Percentiles rank a stretch among this genome's conserved stretches.
These are phyloP conservation scores for Pristionchus pacificus DNA, from an alignment of 1,140 invertebrate species.

Conservation along the genomic window DNA sequence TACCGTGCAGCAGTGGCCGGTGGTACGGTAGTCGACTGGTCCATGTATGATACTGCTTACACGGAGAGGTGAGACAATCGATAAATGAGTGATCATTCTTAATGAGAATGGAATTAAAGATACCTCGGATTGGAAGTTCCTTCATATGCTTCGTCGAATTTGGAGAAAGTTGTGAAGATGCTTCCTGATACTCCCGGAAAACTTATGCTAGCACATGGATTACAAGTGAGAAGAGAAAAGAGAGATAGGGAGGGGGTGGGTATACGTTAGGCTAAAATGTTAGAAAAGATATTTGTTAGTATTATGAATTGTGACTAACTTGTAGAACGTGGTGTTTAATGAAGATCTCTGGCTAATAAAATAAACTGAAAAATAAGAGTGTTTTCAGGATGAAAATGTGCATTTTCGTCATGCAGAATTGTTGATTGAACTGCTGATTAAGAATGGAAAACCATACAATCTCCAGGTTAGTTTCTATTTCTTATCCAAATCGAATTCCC, in stretches of 20 bases:
- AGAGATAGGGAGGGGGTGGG: not conserved
- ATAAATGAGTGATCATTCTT: conserved; percentile 76
- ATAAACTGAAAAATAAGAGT: no score
- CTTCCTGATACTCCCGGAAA: conserved; percentile 73
- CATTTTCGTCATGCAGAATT: conserved; percentile 92
- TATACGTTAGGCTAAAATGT: no score
- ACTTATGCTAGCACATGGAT: conserved; percentile 89
- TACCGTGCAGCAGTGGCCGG: conserved; percentile 74
- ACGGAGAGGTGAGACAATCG: conserved; percentile 77
- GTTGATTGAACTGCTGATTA: conserved; percentile 80
- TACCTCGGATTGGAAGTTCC: conserved; percentile 72
- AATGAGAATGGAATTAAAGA: conserved; percentile 77
- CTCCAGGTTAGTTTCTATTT: conserved; percentile 66
- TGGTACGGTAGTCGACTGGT: conserved; percentile 93
- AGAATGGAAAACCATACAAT: conserved; percentile 84
- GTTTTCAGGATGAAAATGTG: conserved; percentile 98
- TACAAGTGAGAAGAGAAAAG: not conserved
- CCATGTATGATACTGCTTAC: conserved; percentile 88
- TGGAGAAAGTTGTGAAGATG: conserved; percentile 32
- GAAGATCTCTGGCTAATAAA: no score
- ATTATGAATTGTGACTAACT: no score
- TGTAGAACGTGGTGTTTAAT: no score
- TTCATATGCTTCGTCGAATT: not conserved
- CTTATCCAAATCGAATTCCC: conserved; percentile 3
- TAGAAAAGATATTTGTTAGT: no score